Base-by-base conservation (phyloP, 2,888 invertebrate genomes). In the Chorisops tibialis region DNA sequence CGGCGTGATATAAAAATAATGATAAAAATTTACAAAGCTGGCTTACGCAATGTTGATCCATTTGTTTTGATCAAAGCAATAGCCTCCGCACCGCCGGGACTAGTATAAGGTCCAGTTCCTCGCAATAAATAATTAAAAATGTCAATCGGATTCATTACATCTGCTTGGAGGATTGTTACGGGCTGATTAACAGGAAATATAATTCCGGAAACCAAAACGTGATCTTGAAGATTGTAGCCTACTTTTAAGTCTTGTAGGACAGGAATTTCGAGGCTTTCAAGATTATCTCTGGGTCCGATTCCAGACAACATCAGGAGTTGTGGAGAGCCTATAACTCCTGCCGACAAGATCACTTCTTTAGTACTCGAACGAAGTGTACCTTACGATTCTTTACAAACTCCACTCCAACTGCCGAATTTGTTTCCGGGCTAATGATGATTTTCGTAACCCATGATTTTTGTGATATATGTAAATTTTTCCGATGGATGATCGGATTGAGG, bases 291-390 rank as follows among this genome's bases (percentile, higher is more conserved):
- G 0, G 90, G 89, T 0, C 91, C 91, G 24, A 93, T 79, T 11
- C 94, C 94, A 0, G 93, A 93, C 12, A 93, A 74, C 90, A 93
- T 88, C 48, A 95, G 75, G 3, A 95, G 75, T 72, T 94, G 93
- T 0, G 95, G 92, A 2, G 91, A 89, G 67, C 90, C 91, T 24
- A 95, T 85, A 0, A 89, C 79, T 3, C 95, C 94, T 0, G 91
- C 91, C 6, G 88, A 85, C 24, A 93, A 75, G 58, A 94, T 83
- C 1, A 94, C 83, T 77, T 91, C 93, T 87, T 89, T 12, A 80
- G 82, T 2, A 89, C 90, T 4, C 75, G 73, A 0, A 82, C 80
- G 2, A 72, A 68, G 63, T 77, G 83, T 69, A 79, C 81, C 70
- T 72, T 77, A 22, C 81, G 81, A 65, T 83, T 80, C 73, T 88